These are phyloP conservation scores for Empidonax traillii DNA, from an alignment of 2,113 vertebrate genomes.

Conservation along the genomic window DNA sequence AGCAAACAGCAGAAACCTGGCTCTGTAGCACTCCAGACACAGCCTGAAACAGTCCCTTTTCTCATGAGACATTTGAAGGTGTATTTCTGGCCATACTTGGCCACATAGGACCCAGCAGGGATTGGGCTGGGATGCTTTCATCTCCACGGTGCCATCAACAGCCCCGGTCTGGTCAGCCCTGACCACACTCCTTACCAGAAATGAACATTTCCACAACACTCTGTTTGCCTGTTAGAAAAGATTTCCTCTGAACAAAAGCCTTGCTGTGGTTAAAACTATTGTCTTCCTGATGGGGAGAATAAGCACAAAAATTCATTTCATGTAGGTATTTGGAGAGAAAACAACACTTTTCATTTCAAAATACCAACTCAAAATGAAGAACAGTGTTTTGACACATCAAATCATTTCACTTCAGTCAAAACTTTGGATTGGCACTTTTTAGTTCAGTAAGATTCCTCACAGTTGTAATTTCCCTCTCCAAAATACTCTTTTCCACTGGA, in stretches of 20 bases:
- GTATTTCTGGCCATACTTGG: neutral
- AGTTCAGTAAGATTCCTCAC: neutral
- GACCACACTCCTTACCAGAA: neutral
- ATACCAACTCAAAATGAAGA: constrained; percentile 47
- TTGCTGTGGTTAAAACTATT: neutral
- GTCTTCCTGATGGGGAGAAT: neutral
- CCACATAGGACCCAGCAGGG: neutral
- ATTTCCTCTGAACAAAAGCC: constrained; percentile 18
- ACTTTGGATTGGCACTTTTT: neutral
- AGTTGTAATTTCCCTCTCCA: neutral
- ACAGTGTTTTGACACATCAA: constrained; percentile 45
- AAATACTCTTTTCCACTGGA: neutral
- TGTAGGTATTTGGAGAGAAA: constrained; percentile 45
- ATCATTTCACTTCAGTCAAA: constrained; percentile 61
- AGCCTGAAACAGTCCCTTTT: neutral
- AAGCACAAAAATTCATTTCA: constrained; percentile 16
- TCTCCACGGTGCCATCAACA: neutral
- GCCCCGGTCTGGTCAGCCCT: neutral
- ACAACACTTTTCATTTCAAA: constrained; percentile 64
- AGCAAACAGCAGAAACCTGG: neutral
- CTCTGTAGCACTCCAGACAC: neutral
- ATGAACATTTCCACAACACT: neutral
- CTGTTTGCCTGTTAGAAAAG: neutral
- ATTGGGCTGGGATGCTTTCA: neutral
- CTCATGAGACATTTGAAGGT: neutral